Evolutionary conservation across 2,888 invertebrate genomes (phyloP).

Genomic region (Aproaerema taeniolella): DNA sequence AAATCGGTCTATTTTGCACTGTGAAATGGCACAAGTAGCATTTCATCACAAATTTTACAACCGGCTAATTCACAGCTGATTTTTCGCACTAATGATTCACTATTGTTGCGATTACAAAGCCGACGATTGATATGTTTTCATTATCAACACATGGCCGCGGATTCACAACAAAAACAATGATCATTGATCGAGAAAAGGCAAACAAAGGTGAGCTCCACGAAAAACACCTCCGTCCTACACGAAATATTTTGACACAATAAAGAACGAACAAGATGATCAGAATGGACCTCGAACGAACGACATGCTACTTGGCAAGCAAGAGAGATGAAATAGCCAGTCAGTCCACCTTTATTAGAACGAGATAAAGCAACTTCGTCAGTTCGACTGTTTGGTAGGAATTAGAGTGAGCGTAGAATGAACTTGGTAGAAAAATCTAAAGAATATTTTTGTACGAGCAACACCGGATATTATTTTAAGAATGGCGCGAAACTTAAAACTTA

Average conservation of each 20-base stretch:
- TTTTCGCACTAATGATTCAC: conserved; percentile 34
- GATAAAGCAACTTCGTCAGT: too few relatives aligned
- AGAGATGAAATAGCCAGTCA: too few relatives aligned
- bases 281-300: not conserved
- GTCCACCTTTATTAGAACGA: too few relatives aligned
- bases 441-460: too few relatives aligned
- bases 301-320: not conserved
- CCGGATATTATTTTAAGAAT: too few relatives aligned
- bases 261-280: conserved; percentile 8
- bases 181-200: conserved; percentile 52
- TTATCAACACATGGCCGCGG: conserved; percentile 30
- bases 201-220: conserved; percentile 33
- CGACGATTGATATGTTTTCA: conserved; percentile 33
- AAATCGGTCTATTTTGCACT: conserved; percentile 41
- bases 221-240: conserved; percentile 27
- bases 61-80: conserved; percentile 36
- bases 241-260: conserved; percentile 45
- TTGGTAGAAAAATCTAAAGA: too few relatives aligned
- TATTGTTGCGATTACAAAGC: conserved; percentile 22
- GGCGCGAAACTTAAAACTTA: too few relatives aligned
- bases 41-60: conserved; percentile 37
- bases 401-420: too few relatives aligned
- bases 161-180: conserved; percentile 66
- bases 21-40: conserved; percentile 30
- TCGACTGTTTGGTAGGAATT: too few relatives aligned